Evolutionary conservation across 2,888 invertebrate species (phyloP).

Genomic region (Ectropis crepuscularia): DNA sequence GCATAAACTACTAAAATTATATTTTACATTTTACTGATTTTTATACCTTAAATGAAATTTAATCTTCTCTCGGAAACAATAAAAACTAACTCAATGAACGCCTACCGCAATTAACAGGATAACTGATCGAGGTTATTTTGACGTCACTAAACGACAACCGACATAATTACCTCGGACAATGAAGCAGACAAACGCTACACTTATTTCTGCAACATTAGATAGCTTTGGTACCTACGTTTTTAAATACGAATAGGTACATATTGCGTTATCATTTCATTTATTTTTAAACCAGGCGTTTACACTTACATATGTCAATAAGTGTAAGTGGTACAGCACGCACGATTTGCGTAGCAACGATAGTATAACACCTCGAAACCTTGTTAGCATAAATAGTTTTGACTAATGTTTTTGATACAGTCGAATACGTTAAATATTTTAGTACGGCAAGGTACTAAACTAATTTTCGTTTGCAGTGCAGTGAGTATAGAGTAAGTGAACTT

Average conservation of each 20-base stretch:
- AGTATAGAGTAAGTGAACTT: conserved; percentile 34
- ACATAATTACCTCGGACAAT: neutral
- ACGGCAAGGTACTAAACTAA: conserved; percentile 7
- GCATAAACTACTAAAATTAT: no score
- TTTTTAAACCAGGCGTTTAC: conserved; percentile 26
- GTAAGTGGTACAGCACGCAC: conserved; percentile 24
- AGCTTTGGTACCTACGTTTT: no score
- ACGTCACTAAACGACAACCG: neutral
- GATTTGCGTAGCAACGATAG: conserved; percentile 20
- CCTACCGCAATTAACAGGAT: neutral
- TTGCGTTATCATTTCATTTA: conserved; percentile 23
- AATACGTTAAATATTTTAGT: conserved; percentile 1
- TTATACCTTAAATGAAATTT: neutral
- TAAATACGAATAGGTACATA: conserved; percentile 4
- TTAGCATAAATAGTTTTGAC: conserved; percentile 1
- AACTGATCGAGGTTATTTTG: conserved; percentile 1
- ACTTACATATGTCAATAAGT: conserved; percentile 31
- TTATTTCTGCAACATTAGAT: neutral
- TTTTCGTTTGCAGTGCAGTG: conserved; percentile 1
- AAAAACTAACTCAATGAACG: neutral
- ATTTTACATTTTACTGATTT: no score
- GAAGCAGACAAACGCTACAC: neutral
- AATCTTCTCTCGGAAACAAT: neutral
- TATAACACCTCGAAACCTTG: conserved; percentile 23
- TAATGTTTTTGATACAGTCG: neutral